phyloP scores from a whole-genome alignment of 2,797 vertebrate species.

The Phoebastria nigripes region DNA sequence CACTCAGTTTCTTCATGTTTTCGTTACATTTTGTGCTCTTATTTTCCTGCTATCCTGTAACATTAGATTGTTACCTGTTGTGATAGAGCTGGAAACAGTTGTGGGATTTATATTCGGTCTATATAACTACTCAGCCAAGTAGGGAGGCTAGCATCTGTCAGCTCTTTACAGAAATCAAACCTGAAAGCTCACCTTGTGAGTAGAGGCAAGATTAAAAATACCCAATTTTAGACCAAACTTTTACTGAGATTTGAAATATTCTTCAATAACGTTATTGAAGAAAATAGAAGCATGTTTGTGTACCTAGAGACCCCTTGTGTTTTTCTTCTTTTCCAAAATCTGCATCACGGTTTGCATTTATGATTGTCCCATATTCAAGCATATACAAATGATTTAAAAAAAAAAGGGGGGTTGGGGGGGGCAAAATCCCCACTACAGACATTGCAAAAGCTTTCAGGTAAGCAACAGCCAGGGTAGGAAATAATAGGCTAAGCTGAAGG shows the following conservation, averaged over 20 bases:
- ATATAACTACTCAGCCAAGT: not conserved
- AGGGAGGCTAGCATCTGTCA: not conserved
- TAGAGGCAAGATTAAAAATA: not conserved
- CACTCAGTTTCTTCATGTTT: not conserved
- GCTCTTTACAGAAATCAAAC: not conserved
- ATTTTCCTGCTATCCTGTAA: not conserved
- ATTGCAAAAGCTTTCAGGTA: not conserved
- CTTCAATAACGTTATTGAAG: not conserved
- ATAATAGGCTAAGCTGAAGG: not conserved
- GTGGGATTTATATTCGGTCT: not conserved
- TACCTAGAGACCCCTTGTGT: not conserved
- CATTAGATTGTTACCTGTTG: not conserved
- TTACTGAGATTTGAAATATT: not conserved
- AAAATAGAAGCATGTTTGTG: not conserved
- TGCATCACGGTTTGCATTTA: not conserved
- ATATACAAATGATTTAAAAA: not conserved
- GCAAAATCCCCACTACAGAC: not conserved
- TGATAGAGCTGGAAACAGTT: not conserved
- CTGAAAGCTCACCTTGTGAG: not conserved
- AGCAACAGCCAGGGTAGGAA: not conserved
- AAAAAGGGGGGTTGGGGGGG: accelerated
- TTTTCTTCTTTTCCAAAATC: not conserved
- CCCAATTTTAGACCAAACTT: not conserved
- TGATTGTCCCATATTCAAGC: not conserved
- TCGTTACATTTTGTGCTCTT: not conserved